Percentiles rank a stretch among this genome's conserved stretches.
Conservation (phyloP, 2,888 invertebrate genomes). For the Epsilonema sp. region DNA sequence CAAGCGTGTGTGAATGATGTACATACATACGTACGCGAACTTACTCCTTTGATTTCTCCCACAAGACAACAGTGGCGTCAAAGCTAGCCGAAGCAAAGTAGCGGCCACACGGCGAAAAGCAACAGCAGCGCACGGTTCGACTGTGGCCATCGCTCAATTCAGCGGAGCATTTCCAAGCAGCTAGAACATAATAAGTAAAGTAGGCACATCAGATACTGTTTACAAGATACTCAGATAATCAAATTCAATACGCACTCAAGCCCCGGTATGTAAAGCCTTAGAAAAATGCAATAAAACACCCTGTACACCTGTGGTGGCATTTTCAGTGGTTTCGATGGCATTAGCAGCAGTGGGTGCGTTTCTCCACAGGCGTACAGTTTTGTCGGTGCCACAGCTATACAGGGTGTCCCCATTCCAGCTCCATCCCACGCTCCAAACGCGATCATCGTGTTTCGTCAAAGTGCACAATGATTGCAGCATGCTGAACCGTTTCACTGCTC, state of each 20-base stretch:
- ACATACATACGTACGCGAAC: too few species aligned
- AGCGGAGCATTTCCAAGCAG: background rate
- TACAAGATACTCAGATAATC: too few species aligned
- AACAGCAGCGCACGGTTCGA: slow-evolving; percentile 69
- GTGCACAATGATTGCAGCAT: too few species aligned
- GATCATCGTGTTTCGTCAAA: slow-evolving; percentile 42
- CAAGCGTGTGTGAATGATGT: too few species aligned
- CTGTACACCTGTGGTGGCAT: too few species aligned
- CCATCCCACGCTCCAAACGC: slow-evolving; percentile 75
- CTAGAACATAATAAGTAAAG: background rate
- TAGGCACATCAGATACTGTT: background rate
- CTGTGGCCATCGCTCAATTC: slow-evolving; percentile 65
- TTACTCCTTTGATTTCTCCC: slow-evolving; percentile 42
- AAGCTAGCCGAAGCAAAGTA: slow-evolving; percentile 84
- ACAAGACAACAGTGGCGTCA: slow-evolving; percentile 82
- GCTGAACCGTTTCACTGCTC: too few species aligned
- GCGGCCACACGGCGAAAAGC: slow-evolving; percentile 88
- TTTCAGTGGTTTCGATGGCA: too few species aligned
- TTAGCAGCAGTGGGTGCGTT: background rate
- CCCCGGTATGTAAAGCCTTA: too few species aligned
- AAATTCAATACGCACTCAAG: too few species aligned
- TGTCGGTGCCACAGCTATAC: slow-evolving; percentile 83
- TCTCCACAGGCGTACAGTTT: slow-evolving; percentile 63
- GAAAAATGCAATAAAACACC: too few species aligned
- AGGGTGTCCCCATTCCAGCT: slow-evolving; percentile 57